Conservation (phyloP, 1,140 invertebrate species). For the Diachasmimorpha longicaudata region DNA sequence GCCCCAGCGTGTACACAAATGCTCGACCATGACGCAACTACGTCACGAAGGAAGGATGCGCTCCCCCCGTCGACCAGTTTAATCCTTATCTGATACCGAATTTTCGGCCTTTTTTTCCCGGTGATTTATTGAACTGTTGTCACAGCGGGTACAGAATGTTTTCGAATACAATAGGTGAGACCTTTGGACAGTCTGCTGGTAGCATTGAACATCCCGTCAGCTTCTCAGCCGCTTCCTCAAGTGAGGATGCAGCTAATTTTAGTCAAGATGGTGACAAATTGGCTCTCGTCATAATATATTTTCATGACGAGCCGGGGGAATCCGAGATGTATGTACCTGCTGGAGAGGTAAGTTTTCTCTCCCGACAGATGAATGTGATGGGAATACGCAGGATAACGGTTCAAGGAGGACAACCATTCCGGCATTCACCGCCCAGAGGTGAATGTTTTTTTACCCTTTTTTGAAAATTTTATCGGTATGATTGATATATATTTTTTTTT, state of each 20-base stretch:
- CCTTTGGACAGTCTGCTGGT: too few relatives aligned
- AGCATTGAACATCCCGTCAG: too few relatives aligned
- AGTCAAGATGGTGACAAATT: conserved; percentile 12
- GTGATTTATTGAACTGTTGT: too few relatives aligned
- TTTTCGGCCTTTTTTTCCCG: neutral
- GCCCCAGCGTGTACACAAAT: conserved; percentile 21
- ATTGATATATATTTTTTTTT: neutral
- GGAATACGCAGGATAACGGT: conserved; percentile 45
- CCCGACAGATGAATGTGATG: conserved; percentile 43
- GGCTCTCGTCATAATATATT: conserved; percentile 2
- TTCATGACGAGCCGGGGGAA: conserved; percentile 15
- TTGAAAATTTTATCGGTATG: neutral
- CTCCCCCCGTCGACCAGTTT: neutral
- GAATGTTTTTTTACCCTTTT: conserved; percentile 1
- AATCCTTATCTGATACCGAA: neutral
- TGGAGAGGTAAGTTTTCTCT: neutral
- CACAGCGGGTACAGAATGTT: too few relatives aligned
- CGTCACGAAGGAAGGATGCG: neutral
- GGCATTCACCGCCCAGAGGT: conserved; percentile 14
- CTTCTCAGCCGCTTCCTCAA: too few relatives aligned
- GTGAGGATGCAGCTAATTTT: too few relatives aligned
- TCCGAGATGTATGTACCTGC: conserved; percentile 8
- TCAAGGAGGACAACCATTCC: conserved; percentile 17
- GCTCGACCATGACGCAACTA: neutral
- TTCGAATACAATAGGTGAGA: too few relatives aligned